These are phyloP conservation scores for Torymus texanus DNA, from an alignment of 2,888 invertebrate genomes.

Conservation along the genomic window DNA sequence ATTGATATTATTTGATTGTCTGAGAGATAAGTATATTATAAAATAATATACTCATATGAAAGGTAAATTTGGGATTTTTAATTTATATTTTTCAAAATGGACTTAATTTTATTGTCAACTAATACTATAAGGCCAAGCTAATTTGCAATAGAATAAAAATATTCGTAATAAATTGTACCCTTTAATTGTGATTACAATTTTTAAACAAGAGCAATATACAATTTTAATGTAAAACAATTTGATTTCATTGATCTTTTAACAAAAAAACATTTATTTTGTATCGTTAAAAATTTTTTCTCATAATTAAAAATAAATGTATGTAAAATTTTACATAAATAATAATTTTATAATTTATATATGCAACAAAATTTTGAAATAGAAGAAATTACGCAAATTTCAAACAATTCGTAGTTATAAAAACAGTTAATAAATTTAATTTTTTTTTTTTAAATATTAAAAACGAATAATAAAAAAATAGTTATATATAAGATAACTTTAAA, in stretches of 20 bases:
- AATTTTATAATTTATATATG: too few species aligned
- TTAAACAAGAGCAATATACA: slow-evolving; percentile 18
- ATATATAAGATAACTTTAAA: slow-evolving; percentile 1
- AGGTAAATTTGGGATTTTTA: too few species aligned
- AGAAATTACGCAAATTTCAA: slow-evolving; percentile 4
- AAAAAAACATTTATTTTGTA: too few species aligned
- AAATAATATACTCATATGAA: too few species aligned
- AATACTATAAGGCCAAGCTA: slow-evolving; percentile 28
- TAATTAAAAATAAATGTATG: too few species aligned
- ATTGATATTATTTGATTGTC: slow-evolving; percentile 38
- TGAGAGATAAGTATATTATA: neutral
- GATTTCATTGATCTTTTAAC: too few species aligned
- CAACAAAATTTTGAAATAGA: slow-evolving; percentile 21
- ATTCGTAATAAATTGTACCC: slow-evolving; percentile 23
- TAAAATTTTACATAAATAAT: too few species aligned
- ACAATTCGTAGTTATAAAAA: slow-evolving; percentile 16
- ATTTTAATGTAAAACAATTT: too few species aligned
- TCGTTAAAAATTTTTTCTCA: too few species aligned
- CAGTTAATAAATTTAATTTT: neutral
- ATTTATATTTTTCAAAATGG: neutral
- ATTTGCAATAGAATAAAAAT: neutral
- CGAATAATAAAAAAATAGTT: slow-evolving; percentile 3
- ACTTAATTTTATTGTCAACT: slow-evolving; percentile 14
- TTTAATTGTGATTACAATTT: slow-evolving; percentile 7
- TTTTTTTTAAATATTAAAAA: slow-evolving; percentile 6